phyloP scores from a whole-genome alignment of 2,113 vertebrate species.

The Pteronura brasiliensis region DNA sequence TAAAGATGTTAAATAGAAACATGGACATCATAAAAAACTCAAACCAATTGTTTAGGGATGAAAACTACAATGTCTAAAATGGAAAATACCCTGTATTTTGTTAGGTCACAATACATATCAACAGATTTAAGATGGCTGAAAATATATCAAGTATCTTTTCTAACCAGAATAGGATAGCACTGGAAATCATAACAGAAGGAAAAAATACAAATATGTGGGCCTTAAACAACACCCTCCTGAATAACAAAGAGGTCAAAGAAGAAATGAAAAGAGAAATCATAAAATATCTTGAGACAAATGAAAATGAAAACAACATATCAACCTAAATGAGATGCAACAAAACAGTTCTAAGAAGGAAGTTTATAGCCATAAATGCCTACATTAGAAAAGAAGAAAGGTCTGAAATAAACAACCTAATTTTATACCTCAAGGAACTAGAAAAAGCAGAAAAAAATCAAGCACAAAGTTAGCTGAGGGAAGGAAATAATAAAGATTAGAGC shows the following conservation, averaged over 20 bases:
- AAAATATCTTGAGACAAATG: background rate
- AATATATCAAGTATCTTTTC: background rate
- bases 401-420: background rate
- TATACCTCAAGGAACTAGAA: background rate
- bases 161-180: background rate
- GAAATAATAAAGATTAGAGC: background rate
- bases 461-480: background rate
- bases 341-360: background rate
- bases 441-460: background rate
- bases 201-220: background rate
- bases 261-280: background rate
- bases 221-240: background rate
- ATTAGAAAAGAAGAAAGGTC: background rate
- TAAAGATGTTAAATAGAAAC: background rate
- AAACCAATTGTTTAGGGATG: background rate
- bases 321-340: background rate
- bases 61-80: background rate
- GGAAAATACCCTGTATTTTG: background rate
- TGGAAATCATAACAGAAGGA: background rate
- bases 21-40: background rate
- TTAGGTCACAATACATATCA: background rate
- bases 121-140: background rate
- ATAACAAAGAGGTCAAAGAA: background rate
- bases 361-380: background rate
- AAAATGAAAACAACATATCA: background rate